Evolutionary conservation across 1,140 invertebrate species (phyloP).

Genomic region (Penaeus vannamei): DNA sequence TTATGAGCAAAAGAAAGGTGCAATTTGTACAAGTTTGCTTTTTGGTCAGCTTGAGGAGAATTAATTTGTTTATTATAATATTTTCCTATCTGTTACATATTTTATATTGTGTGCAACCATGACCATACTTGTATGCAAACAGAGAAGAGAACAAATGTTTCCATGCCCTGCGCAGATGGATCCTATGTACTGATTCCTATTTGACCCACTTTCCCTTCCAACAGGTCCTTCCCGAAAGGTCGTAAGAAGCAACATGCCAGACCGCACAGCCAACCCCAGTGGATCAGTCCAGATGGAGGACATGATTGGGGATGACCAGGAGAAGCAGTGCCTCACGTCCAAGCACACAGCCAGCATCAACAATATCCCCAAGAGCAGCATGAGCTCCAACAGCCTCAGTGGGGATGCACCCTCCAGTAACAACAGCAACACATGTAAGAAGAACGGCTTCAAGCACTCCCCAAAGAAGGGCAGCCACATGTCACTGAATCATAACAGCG

Average conservation of each 20-base stretch:
- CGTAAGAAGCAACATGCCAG: conserved; percentile 62
- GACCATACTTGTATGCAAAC: no score
- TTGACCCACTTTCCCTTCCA: background rate
- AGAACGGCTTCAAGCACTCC: conserved; percentile 23
- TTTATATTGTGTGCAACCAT: no score
- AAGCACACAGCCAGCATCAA: conserved; percentile 42
- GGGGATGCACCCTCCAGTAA: conserved; percentile 12
- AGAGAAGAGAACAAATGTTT: background rate
- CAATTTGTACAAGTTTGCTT: no score
- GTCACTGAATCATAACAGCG: conserved; percentile 56
- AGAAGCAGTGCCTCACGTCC: conserved; percentile 56
- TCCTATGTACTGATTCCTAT: background rate
- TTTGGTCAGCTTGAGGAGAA: no score
- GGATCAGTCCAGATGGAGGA: conserved; percentile 67
- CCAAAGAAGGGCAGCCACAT: conserved; percentile 46
- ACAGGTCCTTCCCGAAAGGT: conserved; percentile 64
- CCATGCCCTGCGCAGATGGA: background rate
- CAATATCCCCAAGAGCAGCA: conserved; percentile 29
- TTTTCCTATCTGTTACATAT: no score
- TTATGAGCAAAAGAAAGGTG: background rate
- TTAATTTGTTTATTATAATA: no score
- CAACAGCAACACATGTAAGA: conserved; percentile 24
- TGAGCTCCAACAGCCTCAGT: background rate
- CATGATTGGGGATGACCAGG: conserved; percentile 65
- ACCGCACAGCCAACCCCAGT: conserved; percentile 66